Conservation (phyloP, 2,113 vertebrate genomes). For the Crotalus tigris region DNA sequence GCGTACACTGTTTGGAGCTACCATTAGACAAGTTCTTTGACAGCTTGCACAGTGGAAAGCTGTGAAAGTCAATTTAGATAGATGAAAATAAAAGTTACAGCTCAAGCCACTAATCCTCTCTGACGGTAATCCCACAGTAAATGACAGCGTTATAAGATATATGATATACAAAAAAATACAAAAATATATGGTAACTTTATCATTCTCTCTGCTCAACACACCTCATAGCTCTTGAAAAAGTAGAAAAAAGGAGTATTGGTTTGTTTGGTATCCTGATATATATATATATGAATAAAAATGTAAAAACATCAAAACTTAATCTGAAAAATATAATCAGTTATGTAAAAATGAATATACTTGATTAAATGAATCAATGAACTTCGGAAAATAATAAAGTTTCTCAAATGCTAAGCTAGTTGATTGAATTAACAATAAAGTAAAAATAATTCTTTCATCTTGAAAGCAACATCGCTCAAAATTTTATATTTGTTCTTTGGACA, state of each 20-base stretch:
- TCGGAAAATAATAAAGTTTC: not conserved
- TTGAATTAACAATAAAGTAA: not conserved
- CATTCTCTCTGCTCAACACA: not conserved
- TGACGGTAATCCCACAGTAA: conserved; percentile 71
- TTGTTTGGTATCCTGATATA: no score
- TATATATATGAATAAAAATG: no score
- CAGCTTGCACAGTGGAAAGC: conserved; percentile 77
- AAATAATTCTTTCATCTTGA: not conserved
- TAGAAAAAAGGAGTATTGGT: no score
- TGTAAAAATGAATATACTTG: not conserved
- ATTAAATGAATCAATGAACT: not conserved
- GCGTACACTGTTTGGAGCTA: conserved; percentile 78
- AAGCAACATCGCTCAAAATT: not conserved
- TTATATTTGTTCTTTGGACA: not conserved
- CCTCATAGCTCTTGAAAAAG: no score
- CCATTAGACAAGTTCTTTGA: conserved; percentile 80
- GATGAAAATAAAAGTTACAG: conserved; percentile 74
- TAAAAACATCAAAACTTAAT: not conserved
- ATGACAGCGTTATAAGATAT: conserved; percentile 69
- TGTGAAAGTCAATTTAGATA: conserved; percentile 80
- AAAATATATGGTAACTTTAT: conserved; percentile 51
- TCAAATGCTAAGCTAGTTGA: not conserved
- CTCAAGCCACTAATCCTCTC: conserved; percentile 69
- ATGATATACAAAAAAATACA: conserved; percentile 60
- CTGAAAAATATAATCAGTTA: not conserved